Evolutionary conservation across 2,797 vertebrate genomes (phyloP), one percentile per base, ranked within the genome.

Genomic region (Sparidentex hasta): DNA sequence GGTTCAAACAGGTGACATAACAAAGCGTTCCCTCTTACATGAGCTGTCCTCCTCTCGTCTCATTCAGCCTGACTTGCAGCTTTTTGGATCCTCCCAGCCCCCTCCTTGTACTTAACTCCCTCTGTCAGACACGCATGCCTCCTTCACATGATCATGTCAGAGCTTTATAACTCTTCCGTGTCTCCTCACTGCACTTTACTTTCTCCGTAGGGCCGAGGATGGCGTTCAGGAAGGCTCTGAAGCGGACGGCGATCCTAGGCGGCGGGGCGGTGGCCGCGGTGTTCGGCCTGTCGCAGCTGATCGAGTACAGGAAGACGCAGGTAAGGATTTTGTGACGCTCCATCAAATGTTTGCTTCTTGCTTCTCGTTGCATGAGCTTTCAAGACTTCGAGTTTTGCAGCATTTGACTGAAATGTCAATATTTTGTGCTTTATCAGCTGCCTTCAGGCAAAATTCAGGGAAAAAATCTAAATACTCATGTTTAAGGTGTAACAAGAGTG

Each of bases 151-250:
- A 54, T 79, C 61, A 62, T 43, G 20, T 71, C 27, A 27, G 21
- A 66, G 27, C 5, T 14, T 69, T 4, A 11, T 59, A 85, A 77
- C 25, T 4, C 62, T 9, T 54, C 70, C 71, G 47, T 2, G 38
- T 14, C 20, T 72, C 56, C 70, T 59, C 51, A 55, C 71, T 66
- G 27, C 63, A 11, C 61, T 74, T 27, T 17, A 4, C 58, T 33
- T 11, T 14, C 29, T 52, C 9, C 1, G 0, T 74, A 95, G 95
- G 90, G 70, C 68, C 78, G 6, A 98, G 74, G 6, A 99, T 99
- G 98, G 97, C 98, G 69, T 99, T 98, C 96, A 97, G 91, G 85
- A 99, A 96, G 91, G 96, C 93, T 82, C 89, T 96, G 86, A 98
- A 96, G 87, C 95, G 96, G 83, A 96, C 96, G n/a, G 86, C 94